Percentiles rank a stretch among this genome's conserved stretches.
These are phyloP conservation scores for Drosophila leonis DNA, from an alignment of 2,888 invertebrate genomes.

Conservation along the genomic window DNA sequence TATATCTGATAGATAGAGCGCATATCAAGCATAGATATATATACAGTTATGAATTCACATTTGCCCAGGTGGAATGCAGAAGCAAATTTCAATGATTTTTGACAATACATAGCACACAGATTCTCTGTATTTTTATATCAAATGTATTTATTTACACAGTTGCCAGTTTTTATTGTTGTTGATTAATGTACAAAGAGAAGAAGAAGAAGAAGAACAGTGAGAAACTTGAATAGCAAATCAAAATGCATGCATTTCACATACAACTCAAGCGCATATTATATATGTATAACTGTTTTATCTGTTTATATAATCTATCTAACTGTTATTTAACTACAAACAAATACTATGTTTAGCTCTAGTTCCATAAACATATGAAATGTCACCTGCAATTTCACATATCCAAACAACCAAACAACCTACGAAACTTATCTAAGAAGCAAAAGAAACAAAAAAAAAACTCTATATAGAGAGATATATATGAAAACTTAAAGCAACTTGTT, in stretches of 20 bases:
- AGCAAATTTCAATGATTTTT: slow-evolving; percentile 66
- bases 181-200: slow-evolving; percentile 34
- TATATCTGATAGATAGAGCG: slow-evolving; percentile 24
- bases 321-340: not conserved
- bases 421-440: slow-evolving; percentile 43
- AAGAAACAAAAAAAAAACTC: slow-evolving; percentile 13
- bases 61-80: slow-evolving; percentile 32
- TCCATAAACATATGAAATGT: slow-evolving; percentile 36
- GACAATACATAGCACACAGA: slow-evolving; percentile 71
- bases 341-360: slow-evolving; percentile 37
- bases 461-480: slow-evolving; percentile 15
- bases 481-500: slow-evolving; percentile 53
- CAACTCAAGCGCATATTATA: slow-evolving; percentile 10
- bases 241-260: slow-evolving; percentile 48
- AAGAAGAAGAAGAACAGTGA: slow-evolving; percentile 13
- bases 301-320: slow-evolving; percentile 17
- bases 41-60: not conserved
- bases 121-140: slow-evolving; percentile 74
- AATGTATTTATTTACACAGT: slow-evolving; percentile 69
- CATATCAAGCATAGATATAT: slow-evolving; percentile 19
- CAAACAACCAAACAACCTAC: slow-evolving; percentile 19
- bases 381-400: slow-evolving; percentile 58
- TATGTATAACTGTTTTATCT: slow-evolving; percentile 27
- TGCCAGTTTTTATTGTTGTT: slow-evolving; percentile 57
- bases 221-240: slow-evolving; percentile 18